phyloP scores from a whole-genome alignment of 2,113 vertebrate species.

The Rousettus leschenaultii region DNA sequence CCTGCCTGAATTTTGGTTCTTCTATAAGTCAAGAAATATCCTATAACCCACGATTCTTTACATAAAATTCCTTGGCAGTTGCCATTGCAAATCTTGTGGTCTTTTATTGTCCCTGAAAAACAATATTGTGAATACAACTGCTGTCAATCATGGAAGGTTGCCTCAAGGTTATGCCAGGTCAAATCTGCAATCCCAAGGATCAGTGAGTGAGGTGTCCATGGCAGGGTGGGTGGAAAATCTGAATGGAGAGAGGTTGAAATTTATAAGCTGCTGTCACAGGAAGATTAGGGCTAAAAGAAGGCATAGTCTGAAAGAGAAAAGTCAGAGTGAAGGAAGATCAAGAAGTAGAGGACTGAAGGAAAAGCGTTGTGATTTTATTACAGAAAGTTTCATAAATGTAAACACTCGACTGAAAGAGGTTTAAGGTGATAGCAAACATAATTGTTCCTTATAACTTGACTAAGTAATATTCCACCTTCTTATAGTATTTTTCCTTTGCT shows the following conservation, averaged over 20 bases:
- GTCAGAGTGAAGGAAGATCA: slow-evolving; percentile 38
- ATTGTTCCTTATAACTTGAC: background rate
- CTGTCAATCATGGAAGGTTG: slow-evolving; percentile 63
- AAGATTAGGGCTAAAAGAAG: slow-evolving; percentile 58
- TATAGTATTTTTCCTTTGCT: background rate
- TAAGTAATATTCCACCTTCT: background rate
- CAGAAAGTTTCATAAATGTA: slow-evolving; percentile 30
- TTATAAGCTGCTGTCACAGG: slow-evolving; percentile 63
- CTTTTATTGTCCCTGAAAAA: slow-evolving; percentile 58
- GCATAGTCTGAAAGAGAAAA: slow-evolving; percentile 36
- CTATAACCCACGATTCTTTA: slow-evolving; percentile 61
- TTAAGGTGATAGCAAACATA: background rate
- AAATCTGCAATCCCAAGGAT: slow-evolving; percentile 63
- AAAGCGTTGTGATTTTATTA: slow-evolving; percentile 42
- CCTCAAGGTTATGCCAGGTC: slow-evolving; percentile 70
- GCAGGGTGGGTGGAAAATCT: slow-evolving; percentile 52
- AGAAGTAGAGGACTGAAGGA: background rate
- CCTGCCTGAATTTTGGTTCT: slow-evolving; percentile 60
- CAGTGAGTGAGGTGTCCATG: slow-evolving; percentile 58
- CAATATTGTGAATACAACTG: slow-evolving; percentile 60
- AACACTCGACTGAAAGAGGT: background rate
- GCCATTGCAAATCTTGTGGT: slow-evolving; percentile 68
- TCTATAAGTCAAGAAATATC: slow-evolving; percentile 59
- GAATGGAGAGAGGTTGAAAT: slow-evolving; percentile 59
- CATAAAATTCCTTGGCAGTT: slow-evolving; percentile 68